Percentiles rank a stretch among this genome's conserved stretches.
These are phyloP conservation scores for Heliconius ismenius DNA, from an alignment of 2,888 invertebrate species.

Conservation along the genomic window DNA sequence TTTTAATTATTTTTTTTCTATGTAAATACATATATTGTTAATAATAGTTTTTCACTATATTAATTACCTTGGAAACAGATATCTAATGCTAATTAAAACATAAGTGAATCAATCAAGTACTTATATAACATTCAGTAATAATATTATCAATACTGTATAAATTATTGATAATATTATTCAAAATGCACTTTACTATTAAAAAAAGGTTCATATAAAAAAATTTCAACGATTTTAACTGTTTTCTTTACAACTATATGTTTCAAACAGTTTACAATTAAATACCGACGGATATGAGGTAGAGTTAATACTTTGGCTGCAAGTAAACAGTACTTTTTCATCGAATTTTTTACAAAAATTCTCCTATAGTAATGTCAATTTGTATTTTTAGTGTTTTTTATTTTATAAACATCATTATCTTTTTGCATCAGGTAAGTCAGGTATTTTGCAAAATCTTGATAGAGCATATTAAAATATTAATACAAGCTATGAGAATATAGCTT, in stretches of 20 bases:
- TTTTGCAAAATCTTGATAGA: background rate
- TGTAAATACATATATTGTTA: background rate
- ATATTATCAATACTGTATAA: background rate
- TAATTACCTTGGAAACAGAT: background rate
- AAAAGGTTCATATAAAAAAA: background rate
- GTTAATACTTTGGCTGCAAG: background rate
- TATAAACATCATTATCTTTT: background rate
- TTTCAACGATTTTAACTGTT: background rate
- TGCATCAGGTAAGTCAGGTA: background rate
- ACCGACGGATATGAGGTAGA: conserved; percentile 7
- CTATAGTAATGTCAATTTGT: background rate
- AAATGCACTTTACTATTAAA: background rate
- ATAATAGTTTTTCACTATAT: background rate
- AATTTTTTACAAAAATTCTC: background rate
- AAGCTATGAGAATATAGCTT: background rate
- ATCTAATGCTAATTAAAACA: background rate
- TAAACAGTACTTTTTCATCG: background rate
- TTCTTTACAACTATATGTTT: background rate
- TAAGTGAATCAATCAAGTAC: background rate
- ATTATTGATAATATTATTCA: conserved; percentile 15
- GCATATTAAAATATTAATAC: background rate
- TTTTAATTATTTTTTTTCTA: background rate
- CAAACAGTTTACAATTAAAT: background rate
- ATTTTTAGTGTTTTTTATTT: background rate
- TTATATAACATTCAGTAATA: background rate